phyloP scores from a whole-genome alignment of 1,140 invertebrate genomes.

The Pentalonia nigronervosa region DNA sequence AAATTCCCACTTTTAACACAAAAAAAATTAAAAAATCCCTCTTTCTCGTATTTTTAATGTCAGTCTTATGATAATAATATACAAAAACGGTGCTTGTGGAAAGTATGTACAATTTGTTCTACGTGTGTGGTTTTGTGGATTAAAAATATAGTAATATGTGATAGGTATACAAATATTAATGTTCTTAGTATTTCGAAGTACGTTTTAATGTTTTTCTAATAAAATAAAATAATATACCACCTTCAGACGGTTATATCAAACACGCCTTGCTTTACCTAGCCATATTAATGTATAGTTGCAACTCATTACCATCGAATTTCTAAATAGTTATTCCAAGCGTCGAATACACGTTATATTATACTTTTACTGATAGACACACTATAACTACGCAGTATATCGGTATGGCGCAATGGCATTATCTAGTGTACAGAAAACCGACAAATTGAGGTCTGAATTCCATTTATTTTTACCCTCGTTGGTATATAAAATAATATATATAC shows the following conservation, averaged over 20 bases:
- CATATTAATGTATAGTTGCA: not conserved
- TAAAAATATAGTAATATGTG: not conserved
- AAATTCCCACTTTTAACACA: too few relatives aligned
- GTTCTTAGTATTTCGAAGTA: not conserved
- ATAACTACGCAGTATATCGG: not conserved
- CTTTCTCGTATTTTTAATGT: not conserved
- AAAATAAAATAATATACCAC: not conserved
- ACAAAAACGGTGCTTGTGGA: not conserved
- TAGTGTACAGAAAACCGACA: not conserved
- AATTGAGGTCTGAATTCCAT: conserved; percentile 7
- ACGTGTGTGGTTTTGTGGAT: not conserved
- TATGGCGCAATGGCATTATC: not conserved
- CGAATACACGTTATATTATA: not conserved
- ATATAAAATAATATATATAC: not conserved
- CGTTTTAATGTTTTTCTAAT: not conserved
- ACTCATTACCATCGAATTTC: not conserved
- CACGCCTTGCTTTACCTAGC: not conserved
- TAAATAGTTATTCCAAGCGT: not conserved
- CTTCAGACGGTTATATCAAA: not conserved
- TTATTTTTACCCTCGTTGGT: not conserved
- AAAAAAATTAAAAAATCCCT: not conserved
- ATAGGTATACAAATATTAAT: not conserved
- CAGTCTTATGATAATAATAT: too few relatives aligned
- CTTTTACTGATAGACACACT: not conserved
- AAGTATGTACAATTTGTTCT: not conserved